phyloP scores from a whole-genome alignment of 2,888 invertebrate genomes.

The Altica lythri region DNA sequence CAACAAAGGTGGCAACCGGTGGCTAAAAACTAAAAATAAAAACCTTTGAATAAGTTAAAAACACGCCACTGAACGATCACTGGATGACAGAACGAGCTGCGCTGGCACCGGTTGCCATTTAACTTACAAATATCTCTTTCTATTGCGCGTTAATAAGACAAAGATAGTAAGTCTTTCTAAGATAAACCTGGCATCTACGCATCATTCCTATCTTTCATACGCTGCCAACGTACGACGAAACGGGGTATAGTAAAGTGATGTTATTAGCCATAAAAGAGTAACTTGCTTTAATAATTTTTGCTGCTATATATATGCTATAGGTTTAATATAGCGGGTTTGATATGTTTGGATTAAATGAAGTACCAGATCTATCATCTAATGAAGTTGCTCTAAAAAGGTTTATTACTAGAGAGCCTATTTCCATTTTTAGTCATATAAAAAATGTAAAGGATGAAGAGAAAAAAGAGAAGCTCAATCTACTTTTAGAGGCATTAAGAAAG shows the following conservation, averaged over 20 bases:
- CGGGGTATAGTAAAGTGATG: neutral
- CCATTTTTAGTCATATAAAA: constrained; percentile 11
- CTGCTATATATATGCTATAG: neutral
- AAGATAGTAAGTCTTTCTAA: too few species aligned
- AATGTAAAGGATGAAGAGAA: constrained; percentile 8
- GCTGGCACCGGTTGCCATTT: too few species aligned
- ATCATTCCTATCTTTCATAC: too few species aligned
- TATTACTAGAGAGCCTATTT: constrained; percentile 17
- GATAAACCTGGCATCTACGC: too few species aligned
- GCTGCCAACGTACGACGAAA: too few species aligned
- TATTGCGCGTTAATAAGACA: too few species aligned
- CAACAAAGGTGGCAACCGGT: constrained; percentile 70
- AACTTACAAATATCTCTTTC: too few species aligned
- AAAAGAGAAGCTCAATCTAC: constrained; percentile 8
- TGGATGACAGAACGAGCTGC: too few species aligned
- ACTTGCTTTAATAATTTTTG: constrained; percentile 1
- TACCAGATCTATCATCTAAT: constrained; percentile 2
- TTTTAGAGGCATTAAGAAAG: too few species aligned
- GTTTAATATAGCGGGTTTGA: constrained; percentile 4
- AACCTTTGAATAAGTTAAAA: too few species aligned
- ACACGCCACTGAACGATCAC: too few species aligned
- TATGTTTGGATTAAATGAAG: constrained; percentile 7
- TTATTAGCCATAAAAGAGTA: constrained; percentile 4
- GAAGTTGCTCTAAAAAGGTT: constrained; percentile 18
- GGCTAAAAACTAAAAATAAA: too few species aligned